Base-by-base conservation (phyloP, 30 jellyfish, hydroid and myxozoan species). In the Cassiopea xamachana region DNA sequence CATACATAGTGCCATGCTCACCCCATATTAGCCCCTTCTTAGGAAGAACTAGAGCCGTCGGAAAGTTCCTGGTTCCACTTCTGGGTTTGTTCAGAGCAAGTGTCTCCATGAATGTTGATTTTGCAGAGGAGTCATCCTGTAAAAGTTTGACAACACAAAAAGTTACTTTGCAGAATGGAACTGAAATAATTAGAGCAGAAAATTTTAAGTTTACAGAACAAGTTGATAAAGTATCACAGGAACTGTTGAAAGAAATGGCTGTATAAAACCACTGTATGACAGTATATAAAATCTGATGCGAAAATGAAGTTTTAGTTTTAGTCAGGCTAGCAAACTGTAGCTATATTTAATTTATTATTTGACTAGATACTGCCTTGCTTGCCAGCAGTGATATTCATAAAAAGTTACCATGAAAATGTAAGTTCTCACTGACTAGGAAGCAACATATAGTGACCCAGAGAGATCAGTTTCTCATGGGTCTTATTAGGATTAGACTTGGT, bases 401-500 rank as follows among this genome's bases (percentile, higher is more conserved):
- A 48, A 39, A n/a, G 0, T 18, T 77, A 18, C 72, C 72, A 50
- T 49, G 77, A 79, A 79, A 79, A 61, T 73, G 50, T 73, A 73
- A 27, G 60, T 27, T 48, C 50, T 50, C 49, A 60, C 59, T 27
- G 47, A 80, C 60, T 16, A 80, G 45, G 64, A 47, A 39, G n/a
- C 46, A 18, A 19, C 70, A 71, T 19, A 64, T 45, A 81, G 59
- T 82, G 60, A 61, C 60, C 74, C 68, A 49, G 5, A 87, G 64
- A 79, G 96, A 81, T 59, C 90, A 89, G 77, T 89, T 81, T 72
- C 64, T 79, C 15, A 73, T 89, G 55, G 89, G 69, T 48, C 82
- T 89, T 86, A 80, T 89, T 87, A 73, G 84, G 58, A 46, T 89
- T 69, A 80, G 96, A 68, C 88, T 89, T 69, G 96, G 96, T 43